These are phyloP conservation scores for Neogale vison DNA, from an alignment of 2,113 vertebrate species.

Conservation along the genomic window DNA sequence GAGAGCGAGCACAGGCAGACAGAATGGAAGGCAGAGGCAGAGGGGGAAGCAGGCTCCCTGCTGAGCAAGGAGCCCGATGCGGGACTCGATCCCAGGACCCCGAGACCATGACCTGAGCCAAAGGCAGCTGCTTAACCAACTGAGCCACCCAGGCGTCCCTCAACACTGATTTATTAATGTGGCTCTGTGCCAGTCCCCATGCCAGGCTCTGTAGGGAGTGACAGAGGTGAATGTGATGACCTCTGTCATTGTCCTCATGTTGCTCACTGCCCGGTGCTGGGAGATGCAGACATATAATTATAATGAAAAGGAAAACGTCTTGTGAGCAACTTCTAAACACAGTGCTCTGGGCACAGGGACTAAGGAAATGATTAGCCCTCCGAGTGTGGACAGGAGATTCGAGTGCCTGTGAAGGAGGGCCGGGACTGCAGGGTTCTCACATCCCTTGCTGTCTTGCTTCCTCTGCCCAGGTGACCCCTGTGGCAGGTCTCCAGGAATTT, in stretches of 20 bases:
- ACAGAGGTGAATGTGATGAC: background rate
- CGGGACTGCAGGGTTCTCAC: background rate
- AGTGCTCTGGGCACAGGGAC: background rate
- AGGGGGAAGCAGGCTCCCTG: no score
- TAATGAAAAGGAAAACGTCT: background rate
- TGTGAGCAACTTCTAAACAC: constrained; percentile 28
- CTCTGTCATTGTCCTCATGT: background rate
- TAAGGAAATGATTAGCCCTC: background rate
- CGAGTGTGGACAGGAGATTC: background rate
- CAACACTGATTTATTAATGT: background rate
- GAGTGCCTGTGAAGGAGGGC: background rate
- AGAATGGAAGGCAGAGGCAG: no score
- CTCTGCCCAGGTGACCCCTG: background rate
- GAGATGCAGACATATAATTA: constrained; percentile 37
- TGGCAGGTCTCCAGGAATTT: background rate
- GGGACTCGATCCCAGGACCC: no score
- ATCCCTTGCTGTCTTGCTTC: background rate
- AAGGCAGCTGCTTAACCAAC: no score
- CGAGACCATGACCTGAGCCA: no score
- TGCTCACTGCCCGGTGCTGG: background rate
- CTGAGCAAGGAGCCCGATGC: no score
- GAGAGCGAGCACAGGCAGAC: no score
- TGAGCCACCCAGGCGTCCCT: no score
- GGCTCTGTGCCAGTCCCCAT: background rate
- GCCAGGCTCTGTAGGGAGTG: background rate